A percentile compares a stretch with the other conserved stretches of the same genome.
phyloP scores from a whole-genome alignment of 1,140 invertebrate genomes.

The Sinella curviseta region DNA sequence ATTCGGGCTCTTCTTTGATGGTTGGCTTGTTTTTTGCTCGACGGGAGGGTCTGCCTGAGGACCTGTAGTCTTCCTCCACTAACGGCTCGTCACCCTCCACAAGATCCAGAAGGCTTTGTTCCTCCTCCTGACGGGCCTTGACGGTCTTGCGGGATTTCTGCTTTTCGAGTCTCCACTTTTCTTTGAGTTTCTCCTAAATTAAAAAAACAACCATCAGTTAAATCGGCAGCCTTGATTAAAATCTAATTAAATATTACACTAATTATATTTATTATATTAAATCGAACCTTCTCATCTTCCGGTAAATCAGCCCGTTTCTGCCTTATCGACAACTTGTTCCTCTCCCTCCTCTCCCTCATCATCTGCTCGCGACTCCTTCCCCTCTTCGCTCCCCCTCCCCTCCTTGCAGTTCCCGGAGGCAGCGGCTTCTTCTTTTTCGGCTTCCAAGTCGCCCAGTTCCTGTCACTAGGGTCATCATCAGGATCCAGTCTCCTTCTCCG shows the following conservation, averaged over 20 bases:
- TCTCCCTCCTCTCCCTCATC: background rate
- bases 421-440: background rate
- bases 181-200: background rate
- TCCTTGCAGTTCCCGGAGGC: background rate
- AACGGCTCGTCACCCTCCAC: background rate
- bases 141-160: background rate
- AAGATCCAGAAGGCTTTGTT: background rate
- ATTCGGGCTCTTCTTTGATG: background rate
- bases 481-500: background rate
- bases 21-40: background rate
- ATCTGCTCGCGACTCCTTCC: background rate
- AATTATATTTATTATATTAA: no score
- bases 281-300: no score
- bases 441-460: background rate
- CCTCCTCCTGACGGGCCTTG: background rate
- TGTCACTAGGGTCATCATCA: no score
- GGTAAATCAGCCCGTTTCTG: background rate
- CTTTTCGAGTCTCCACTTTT: background rate
- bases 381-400: background rate
- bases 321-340: background rate
- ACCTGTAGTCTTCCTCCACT: background rate
- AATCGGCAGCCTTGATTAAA: no score
- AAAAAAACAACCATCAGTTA: background rate
- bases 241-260: no score
- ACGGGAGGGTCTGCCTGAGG: background rate